Evolutionary conservation across 2,888 invertebrate genomes (phyloP).

Genomic region (Caenorhabditis sp.): DNA sequence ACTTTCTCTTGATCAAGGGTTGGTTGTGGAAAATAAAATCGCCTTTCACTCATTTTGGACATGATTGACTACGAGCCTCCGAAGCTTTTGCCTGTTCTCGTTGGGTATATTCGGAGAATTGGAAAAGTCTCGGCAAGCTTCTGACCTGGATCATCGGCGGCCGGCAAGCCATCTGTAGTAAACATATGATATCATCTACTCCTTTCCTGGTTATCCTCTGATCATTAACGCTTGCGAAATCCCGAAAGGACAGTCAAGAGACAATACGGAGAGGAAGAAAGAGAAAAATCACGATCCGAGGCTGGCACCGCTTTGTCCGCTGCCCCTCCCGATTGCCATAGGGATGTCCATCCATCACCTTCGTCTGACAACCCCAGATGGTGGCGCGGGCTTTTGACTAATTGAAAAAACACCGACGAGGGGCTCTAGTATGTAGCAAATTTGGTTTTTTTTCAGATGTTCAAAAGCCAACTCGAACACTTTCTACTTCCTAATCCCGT

Average conservation of each 20-base stretch:
- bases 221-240: conserved; percentile 47
- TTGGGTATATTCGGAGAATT: background rate
- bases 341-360: conserved; percentile 57
- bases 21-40: conserved; percentile 57
- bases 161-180: conserved; percentile 20
- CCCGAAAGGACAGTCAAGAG: conserved; percentile 8
- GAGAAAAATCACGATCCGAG: conserved; percentile 32
- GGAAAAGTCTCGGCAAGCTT: conserved; percentile 26
- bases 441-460: background rate
- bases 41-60: conserved; percentile 58
- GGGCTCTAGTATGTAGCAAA: conserved; percentile 1
- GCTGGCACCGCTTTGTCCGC: conserved; percentile 46
- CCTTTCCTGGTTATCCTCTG: conserved; percentile 31
- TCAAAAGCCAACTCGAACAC: background rate
- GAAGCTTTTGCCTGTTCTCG: background rate
- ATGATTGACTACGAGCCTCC: conserved; percentile 47
- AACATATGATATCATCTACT: conserved; percentile 52
- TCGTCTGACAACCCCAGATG: conserved; percentile 54
- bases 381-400: conserved; percentile 42
- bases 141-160: conserved; percentile 4
- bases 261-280: background rate
- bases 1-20: conserved; percentile 62
- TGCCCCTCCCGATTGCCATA: conserved; percentile 47
- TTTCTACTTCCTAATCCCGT: conserved; percentile 1
- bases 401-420: conserved; percentile 40